Evolutionary conservation across 2,888 invertebrate genomes (phyloP), one percentile per base, ranked within the genome.

Genomic region (Proisotoma minuta): DNA sequence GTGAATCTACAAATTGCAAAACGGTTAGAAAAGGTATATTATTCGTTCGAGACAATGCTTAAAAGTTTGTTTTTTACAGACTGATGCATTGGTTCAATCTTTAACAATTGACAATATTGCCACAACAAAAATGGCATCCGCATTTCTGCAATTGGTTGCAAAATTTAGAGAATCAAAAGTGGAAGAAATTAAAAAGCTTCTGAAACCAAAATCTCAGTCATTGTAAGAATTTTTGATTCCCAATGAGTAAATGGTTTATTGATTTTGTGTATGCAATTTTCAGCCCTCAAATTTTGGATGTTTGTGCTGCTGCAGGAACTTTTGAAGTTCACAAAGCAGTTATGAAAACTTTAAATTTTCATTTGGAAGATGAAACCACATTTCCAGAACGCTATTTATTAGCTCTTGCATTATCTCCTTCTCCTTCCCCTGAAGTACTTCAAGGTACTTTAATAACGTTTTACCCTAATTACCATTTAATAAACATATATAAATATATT

Each of bases 321-420:
- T 75, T 79, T 2, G 82, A 83, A 2, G 82, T 86, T 0, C 86
- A 89, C 75, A 81, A 82, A 68, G 87, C 87, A 2, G 84, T 85
- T 1, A 84, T 85, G 79, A 83, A 84, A 66, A 79, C 83, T 28
- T 79, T 89, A 5, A 79, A 82, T 56, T 82, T 84, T 59, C 78
- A 80, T 54, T 80, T 82, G n/a, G 81, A 82, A 29, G 77, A 79
- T 10, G 74, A 80, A 62, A 78, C 82, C n/a, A 82, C 84, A 20
- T 77, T 83, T 28, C 80, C 83, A 1, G 91, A 91, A 75, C 79
- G 88, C 62, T 90, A 89, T 76, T 79, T 91, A 1, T 85, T 89
- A 82, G 84, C 86, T 0, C 76, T 87, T 10, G 86, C 89, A 0
- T 80, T 87, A 51, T 83, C 85, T 1, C 83, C 87, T 0, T 82